Percentiles rank a stretch among this genome's conserved stretches.
Conservation (phyloP, 2,113 vertebrate genomes). For the Anguilla rostrata region DNA sequence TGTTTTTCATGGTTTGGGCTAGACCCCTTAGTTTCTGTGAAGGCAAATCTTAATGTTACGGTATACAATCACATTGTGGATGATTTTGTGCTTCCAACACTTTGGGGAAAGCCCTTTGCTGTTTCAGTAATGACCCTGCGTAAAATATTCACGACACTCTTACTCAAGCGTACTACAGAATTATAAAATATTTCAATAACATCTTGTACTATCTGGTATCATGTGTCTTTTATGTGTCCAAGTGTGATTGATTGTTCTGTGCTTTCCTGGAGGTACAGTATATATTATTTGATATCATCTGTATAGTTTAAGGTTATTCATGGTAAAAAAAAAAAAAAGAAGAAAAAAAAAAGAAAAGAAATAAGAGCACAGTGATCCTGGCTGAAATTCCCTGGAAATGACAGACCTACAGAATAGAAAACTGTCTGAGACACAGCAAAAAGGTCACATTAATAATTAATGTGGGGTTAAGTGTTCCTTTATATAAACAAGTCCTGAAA, state of each 20-base stretch:
- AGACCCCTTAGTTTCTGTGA: no score
- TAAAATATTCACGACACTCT: no score
- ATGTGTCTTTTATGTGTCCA: not conserved
- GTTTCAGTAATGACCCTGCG: no score
- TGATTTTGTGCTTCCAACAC: no score
- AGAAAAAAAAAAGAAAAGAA: not conserved
- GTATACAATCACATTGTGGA: no score
- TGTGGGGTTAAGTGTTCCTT: conserved; percentile 37
- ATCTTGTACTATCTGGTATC: not conserved
- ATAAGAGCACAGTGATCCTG: not conserved
- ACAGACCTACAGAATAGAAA: conserved; percentile 21
- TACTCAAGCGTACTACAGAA: not conserved
- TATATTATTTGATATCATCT: conserved; percentile 5
- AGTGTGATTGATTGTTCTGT: not conserved
- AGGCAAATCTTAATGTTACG: no score
- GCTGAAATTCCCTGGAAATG: conserved; percentile 19
- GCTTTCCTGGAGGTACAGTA: conserved; percentile 2
- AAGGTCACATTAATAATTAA: conserved; percentile 44
- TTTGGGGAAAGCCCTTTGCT: no score
- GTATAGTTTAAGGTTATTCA: conserved; percentile 4
- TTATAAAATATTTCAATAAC: not conserved
- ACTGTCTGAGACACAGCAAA: conserved; percentile 28
- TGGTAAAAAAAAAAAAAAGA: not conserved
- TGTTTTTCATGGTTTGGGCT: no score
- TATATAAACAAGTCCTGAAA: conserved; percentile 27